Base-by-base conservation (phyloP, 2,113 vertebrate species). In the Plecotus auritus region DNA sequence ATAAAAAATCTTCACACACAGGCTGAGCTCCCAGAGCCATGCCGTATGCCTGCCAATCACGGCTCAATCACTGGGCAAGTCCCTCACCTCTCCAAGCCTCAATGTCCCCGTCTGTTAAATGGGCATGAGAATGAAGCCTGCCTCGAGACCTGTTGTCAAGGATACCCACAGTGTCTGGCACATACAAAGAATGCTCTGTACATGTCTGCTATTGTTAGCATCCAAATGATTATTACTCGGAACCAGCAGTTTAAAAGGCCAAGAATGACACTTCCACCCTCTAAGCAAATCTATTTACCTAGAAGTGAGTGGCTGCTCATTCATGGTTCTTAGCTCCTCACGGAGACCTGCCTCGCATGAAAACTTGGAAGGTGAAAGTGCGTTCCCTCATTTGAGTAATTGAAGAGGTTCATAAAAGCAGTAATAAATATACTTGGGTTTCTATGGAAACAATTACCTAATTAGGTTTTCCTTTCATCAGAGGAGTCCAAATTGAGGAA, bases 391-490 rank as follows among this genome's bases (percentile, higher is more conserved):
- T 74, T 54, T 5, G 16, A 72, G 37, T 77, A 26, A 94, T 4
- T 61, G 70, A 78, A 93, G 80, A 96, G 73, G 35, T 67, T 90
- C 66, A 4, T 23, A 49, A 81, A 73, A 56, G 90, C 94, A 70
- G 32, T 70, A 74, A 83, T 82, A 90, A 56, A 45, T 69, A 51
- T 23, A 59, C 77, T 64, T 85, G 40, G 73, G 90, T 95, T 95
- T 88, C 97, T 51, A 90, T 92, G 92, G 95, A 90, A 81, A 88
- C 61, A 66, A 64, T 93, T 51, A 97, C 49, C 96, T 85, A 67
- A 92, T 95, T 90, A 97, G 85, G 35, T 61, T 84, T 45, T 49
- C 85, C 88, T 95, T 94, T 96, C n/a, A 95, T 95, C 96, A 88
- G n/a, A 95, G 77, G 47, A 92, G 35, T 89, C 72, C 81, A 40